Evolutionary conservation across 2,888 invertebrate genomes (phyloP).

Genomic region (Apoda limacodes): DNA sequence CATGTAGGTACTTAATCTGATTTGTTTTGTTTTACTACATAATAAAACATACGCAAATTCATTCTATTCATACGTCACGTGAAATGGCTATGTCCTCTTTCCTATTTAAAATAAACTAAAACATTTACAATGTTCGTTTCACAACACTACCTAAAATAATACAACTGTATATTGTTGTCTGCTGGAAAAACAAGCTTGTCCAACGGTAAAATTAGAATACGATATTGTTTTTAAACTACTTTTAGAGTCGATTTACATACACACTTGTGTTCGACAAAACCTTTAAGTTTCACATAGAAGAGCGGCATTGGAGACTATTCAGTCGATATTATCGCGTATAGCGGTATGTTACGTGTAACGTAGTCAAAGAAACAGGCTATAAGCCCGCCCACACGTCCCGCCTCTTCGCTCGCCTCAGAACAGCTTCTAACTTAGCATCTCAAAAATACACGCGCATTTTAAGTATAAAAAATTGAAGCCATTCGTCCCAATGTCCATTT

Average conservation of each 20-base stretch:
- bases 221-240: slow-evolving; percentile 22
- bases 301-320: slow-evolving; percentile 39
- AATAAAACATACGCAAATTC: no score
- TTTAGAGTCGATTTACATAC: slow-evolving; percentile 30
- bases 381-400: slow-evolving; percentile 52
- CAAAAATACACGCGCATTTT: no score
- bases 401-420: slow-evolving; percentile 31
- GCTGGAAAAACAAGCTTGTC: slow-evolving; percentile 32
- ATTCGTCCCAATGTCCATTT: no score
- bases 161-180: slow-evolving; percentile 31
- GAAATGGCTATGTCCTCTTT: no score
- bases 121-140: slow-evolving; percentile 15
- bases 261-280: slow-evolving; percentile 24
- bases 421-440: no score
- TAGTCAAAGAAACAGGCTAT: slow-evolving; percentile 54
- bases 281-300: slow-evolving; percentile 19
- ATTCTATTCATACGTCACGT: no score
- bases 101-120: slow-evolving; percentile 20
- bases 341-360: slow-evolving; percentile 47
- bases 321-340: slow-evolving; percentile 40
- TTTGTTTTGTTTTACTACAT: no score
- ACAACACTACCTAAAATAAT: slow-evolving; percentile 27
- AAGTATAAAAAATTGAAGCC: no score
- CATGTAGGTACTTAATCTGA: no score
- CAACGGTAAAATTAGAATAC: slow-evolving; percentile 29